phyloP scores from a whole-genome alignment of 2,888 invertebrate genomes.

The Apamea anceps region DNA sequence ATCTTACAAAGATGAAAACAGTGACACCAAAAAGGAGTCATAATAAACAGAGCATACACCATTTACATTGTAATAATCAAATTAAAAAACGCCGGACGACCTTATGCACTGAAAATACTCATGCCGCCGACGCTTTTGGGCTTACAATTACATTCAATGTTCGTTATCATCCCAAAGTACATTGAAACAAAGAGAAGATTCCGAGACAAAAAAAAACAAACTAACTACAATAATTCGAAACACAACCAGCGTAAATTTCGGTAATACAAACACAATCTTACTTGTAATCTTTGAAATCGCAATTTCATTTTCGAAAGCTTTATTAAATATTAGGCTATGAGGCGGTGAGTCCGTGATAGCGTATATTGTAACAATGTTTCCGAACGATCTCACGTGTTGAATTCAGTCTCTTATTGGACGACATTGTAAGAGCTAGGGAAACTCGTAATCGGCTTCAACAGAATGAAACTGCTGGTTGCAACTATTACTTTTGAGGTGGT shows the following conservation, averaged over 20 bases:
- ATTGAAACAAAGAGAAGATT: conserved; percentile 24
- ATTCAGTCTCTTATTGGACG: conserved; percentile 70
- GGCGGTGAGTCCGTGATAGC: conserved; percentile 46
- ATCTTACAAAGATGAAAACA: not conserved
- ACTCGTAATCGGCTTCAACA: conserved; percentile 76
- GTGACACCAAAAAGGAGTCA: not conserved
- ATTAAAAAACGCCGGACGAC: not conserved
- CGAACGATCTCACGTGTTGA: conserved; percentile 71
- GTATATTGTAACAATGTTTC: conserved; percentile 64
- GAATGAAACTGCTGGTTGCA: conserved; percentile 74
- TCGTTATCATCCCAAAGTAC: conserved; percentile 1
- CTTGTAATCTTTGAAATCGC: conserved; percentile 65
- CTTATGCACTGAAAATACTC: conserved; percentile 6
- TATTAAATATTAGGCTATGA: conserved; percentile 66
- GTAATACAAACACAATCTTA: conserved; percentile 60
- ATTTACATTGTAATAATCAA: conserved; percentile 6
- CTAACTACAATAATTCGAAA: conserved; percentile 47
- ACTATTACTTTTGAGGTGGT: conserved; percentile 67
- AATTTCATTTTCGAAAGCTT: conserved; percentile 61
- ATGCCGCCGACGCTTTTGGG: not conserved
- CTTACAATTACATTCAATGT: conserved; percentile 24
- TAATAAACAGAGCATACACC: too few species aligned
- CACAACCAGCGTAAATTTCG: conserved; percentile 47
- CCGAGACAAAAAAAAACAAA: conserved; percentile 5
- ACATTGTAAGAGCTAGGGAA: conserved; percentile 69